Evolutionary conservation across 1,140 invertebrate genomes (phyloP).

Genomic region (Aleiodes sp.): DNA sequence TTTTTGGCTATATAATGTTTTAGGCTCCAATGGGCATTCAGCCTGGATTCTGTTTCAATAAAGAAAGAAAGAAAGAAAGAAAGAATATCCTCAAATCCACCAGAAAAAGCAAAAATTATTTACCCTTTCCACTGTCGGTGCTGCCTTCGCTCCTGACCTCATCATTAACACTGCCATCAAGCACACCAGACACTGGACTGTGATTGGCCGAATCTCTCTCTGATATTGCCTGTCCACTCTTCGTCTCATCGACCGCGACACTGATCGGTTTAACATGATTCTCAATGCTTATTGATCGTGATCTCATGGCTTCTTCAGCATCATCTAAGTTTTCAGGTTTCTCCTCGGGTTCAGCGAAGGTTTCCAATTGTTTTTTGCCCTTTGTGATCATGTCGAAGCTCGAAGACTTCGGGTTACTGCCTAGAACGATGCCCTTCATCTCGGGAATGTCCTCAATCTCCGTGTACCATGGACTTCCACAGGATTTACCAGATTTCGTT

Average conservation of each 20-base stretch:
- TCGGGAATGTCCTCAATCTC: slow-evolving; percentile 40
- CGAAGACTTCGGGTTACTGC: slow-evolving; percentile 46
- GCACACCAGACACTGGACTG: slow-evolving; percentile 63
- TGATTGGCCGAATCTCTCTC: slow-evolving; percentile 69
- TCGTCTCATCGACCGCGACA: slow-evolving; percentile 30
- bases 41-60: no score
- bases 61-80: slow-evolving; percentile 13
- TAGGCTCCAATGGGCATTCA: no score
- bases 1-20: no score
- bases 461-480: slow-evolving; percentile 46
- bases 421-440: slow-evolving; percentile 39
- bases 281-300: slow-evolving; percentile 26
- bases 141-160: slow-evolving; percentile 65
- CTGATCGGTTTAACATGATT: slow-evolving; percentile 30
- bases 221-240: slow-evolving; percentile 37
- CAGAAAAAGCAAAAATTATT: background rate
- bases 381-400: slow-evolving; percentile 46
- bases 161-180: slow-evolving; percentile 64
- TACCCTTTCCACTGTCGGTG: slow-evolving; percentile 64
- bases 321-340: slow-evolving; percentile 13
- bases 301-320: background rate
- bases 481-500: slow-evolving; percentile 40
- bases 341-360: background rate
- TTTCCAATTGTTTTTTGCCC: slow-evolving; percentile 25
- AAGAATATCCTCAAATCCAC: no score